These are phyloP conservation scores for Conops quadrifasciatus DNA, from an alignment of 2,888 invertebrate genomes.

Conservation along the genomic window DNA sequence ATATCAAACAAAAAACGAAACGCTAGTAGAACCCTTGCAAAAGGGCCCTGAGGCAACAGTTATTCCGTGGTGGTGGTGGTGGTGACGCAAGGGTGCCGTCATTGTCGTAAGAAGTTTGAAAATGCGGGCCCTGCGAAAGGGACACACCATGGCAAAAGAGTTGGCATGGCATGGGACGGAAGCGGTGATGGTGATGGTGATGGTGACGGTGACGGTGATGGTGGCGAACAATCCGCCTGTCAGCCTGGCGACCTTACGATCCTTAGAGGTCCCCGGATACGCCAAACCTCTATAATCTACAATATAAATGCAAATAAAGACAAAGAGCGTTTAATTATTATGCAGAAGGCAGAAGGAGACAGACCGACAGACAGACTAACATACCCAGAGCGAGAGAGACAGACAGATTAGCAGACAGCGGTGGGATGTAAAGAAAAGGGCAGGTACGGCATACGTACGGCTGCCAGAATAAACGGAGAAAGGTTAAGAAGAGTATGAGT, in stretches of 20 bases:
- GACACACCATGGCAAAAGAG: neutral
- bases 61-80: neutral
- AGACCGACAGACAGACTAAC: constrained; percentile 25
- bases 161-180: no score
- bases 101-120: neutral
- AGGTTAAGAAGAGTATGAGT: neutral
- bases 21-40: constrained; percentile 2
- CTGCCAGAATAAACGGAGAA: neutral
- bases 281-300: constrained; percentile 38
- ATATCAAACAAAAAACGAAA: constrained; percentile 28
- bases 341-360: constrained; percentile 14
- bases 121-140: constrained; percentile 6
- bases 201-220: no score
- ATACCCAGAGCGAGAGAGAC: constrained; percentile 3
- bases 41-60: neutral
- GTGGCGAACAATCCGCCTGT: neutral
- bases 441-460: neutral
- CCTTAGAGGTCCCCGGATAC: neutral
- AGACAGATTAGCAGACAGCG: neutral
- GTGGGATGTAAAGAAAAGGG: neutral
- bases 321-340: constrained; percentile 31
- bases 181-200: no score
- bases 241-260: neutral
- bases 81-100: neutral
- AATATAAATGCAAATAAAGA: constrained; percentile 41